A percentile compares a stretch with the other conserved stretches of the same genome.
These are phyloP conservation scores for Stigmatopora nigra DNA, from an alignment of 2,113 vertebrate genomes.

Conservation along the genomic window DNA sequence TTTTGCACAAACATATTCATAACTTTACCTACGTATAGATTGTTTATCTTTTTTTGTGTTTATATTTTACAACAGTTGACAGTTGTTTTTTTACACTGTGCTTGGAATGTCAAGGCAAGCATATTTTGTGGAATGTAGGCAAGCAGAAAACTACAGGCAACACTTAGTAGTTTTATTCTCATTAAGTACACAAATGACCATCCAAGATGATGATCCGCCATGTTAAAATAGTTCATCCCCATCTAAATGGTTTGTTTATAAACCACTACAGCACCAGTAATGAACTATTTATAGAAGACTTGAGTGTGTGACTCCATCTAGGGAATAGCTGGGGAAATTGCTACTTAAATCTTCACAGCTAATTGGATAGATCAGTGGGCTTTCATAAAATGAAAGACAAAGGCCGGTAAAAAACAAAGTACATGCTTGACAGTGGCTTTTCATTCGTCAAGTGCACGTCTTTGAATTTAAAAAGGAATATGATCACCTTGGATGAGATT, in stretches of 20 bases:
- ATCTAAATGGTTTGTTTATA: conserved; percentile 45
- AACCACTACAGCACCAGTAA: conserved; percentile 6
- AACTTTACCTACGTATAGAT: conserved; percentile 25
- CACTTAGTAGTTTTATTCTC: conserved; percentile 52
- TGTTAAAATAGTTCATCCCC: conserved; percentile 37
- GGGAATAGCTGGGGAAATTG: background rate
- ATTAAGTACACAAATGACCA: conserved; percentile 54
- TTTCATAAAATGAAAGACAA: background rate
- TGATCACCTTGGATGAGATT: too few relatives aligned
- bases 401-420: background rate
- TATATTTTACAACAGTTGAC: conserved; percentile 27
- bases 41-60: conserved; percentile 19
- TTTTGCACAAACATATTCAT: conserved; percentile 17
- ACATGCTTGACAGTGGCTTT: background rate
- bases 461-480: too few relatives aligned
- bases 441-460: background rate
- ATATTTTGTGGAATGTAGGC: conserved; percentile 33
- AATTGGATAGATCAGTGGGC: background rate
- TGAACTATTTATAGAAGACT: background rate
- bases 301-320: background rate
- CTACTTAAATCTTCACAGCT: background rate
- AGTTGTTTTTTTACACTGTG: conserved; percentile 35
- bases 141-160: conserved; percentile 41
- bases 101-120: conserved; percentile 10
- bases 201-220: conserved; percentile 52